phyloP scores from a whole-genome alignment of 1,140 invertebrate genomes.

The Pomacea maculata region DNA sequence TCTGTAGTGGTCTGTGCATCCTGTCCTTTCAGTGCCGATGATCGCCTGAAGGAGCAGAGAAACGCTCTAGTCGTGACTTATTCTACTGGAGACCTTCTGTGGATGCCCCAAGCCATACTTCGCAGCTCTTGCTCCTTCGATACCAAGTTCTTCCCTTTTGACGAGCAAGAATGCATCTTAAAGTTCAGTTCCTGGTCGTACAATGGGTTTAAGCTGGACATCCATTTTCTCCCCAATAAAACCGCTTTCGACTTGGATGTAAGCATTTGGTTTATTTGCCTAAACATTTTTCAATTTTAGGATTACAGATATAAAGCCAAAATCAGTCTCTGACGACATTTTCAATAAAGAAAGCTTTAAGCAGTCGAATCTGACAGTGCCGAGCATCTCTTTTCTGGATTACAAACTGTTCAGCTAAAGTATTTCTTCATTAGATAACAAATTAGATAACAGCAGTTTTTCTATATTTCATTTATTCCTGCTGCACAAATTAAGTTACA shows the following conservation, averaged over 20 bases:
- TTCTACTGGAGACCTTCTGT: constrained; percentile 92
- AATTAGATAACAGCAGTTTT: too few relatives aligned
- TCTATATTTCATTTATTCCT: too few relatives aligned
- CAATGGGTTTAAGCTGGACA: constrained; percentile 61
- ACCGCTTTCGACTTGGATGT: constrained; percentile 18
- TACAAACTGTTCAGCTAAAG: too few relatives aligned
- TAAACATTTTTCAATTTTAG: too few relatives aligned
- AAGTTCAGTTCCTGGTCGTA: constrained; percentile 66
- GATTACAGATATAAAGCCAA: too few relatives aligned
- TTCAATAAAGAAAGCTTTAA: too few relatives aligned
- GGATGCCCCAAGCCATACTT: constrained; percentile 98
- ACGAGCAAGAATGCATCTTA: constrained; percentile 60
- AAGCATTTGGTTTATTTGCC: background rate
- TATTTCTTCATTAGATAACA: too few relatives aligned
- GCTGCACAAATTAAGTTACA: too few relatives aligned
- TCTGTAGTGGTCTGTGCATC: background rate
- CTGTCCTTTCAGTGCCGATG: constrained; percentile 57
- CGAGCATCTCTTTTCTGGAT: too few relatives aligned
- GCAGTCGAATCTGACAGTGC: too few relatives aligned
- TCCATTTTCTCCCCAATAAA: constrained; percentile 51
- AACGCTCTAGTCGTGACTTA: constrained; percentile 61
- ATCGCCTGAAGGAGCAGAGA: constrained; percentile 61
- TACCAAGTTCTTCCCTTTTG: constrained; percentile 65
- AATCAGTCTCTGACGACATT: too few relatives aligned
- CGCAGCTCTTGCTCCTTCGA: constrained; percentile 91